A percentile compares a stretch with the other conserved stretches of the same genome.
phyloP scores from a whole-genome alignment of 53 echinoderm and acorn worm species.

The Henricia sp. region DNA sequence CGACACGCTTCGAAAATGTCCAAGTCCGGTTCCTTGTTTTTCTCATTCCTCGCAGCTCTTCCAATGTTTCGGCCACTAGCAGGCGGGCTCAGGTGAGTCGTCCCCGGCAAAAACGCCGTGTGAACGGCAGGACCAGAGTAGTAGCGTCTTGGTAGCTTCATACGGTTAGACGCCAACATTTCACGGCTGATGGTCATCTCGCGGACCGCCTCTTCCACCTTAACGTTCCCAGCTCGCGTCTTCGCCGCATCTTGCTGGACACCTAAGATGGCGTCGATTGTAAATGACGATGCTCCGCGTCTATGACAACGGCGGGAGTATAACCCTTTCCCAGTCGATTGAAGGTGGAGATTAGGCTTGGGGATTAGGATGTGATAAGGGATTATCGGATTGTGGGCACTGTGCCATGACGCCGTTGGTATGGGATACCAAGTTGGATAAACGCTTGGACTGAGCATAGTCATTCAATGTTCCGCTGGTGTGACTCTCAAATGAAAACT shows the following conservation, averaged over 20 bases:
- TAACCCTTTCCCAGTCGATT: background rate
- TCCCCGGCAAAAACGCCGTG: background rate
- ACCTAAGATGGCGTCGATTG: slow-evolving; percentile 63
- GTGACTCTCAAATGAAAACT: background rate
- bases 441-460: slow-evolving; percentile 23
- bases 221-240: background rate
- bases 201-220: background rate
- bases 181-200: background rate
- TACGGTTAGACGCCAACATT: background rate
- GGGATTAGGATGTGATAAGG: slow-evolving; percentile 20
- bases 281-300: slow-evolving; percentile 33
- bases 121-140: slow-evolving; percentile 8
- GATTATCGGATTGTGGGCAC: background rate
- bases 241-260: slow-evolving; percentile 10
- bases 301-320: background rate
- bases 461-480: too few relatives aligned
- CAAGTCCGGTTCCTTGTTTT: background rate
- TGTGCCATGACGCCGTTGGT: slow-evolving; percentile 14
- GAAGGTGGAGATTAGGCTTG: background rate
- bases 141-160: background rate
- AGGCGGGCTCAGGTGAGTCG: background rate
- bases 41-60: slow-evolving; percentile 1
- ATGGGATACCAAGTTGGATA: slow-evolving; percentile 23
- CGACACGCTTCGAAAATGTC: background rate
- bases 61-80: background rate